Base-by-base conservation (phyloP, 2,888 invertebrate genomes). In the Taphrorychus bicolor region DNA sequence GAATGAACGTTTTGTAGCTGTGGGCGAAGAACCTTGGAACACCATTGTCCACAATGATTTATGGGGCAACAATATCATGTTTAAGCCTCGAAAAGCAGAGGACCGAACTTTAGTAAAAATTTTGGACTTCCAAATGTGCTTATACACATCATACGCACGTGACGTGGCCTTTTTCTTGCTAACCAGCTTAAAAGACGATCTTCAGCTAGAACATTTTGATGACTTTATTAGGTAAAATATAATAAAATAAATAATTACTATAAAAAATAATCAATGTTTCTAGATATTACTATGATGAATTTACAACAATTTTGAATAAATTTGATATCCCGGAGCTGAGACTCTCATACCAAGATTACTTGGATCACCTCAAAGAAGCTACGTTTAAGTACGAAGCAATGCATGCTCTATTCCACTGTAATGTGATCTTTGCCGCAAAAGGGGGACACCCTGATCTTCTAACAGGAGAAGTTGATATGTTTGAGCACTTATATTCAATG, bases 31-130 rank as follows among this genome's bases (percentile, higher is more conserved):
- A 18, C 66, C 66, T 3, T 66, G 64, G 63, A 52, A 24, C 19
- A 68, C 68, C 5, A 16, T 64, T 2, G 22, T 5, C 21, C 68
- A 68, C 21, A 48, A 19, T 23, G 68, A 68, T 23, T 58, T 52
- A 16, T 68, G 68, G 68, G 45, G 58, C 2, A 68, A 68, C 42
- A 68, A 68, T 18, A 17, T 68, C 2, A 64, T 68, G 68, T 16
- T 68, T 2, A 54, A 23, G 16, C 45, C 45, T 14, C n/a, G 16
- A 5, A 4, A 45, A 4, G 17, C 5, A 7, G 9, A 11, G 14
- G 1, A 7, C 1, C 7, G 3, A 11, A 7, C 7, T 32, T 7
- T 49, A 11, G 53, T 59, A n/a, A 66, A 66, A 41, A 17, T 66
- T 2, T 41, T 68, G 0, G 68, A 68, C 41, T 68, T 64, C 53